A percentile compares a stretch with the other conserved stretches of the same genome.
These are phyloP conservation scores for Clarias batrachus DNA, from an alignment of 2,113 vertebrate genomes.

Conservation along the genomic window DNA sequence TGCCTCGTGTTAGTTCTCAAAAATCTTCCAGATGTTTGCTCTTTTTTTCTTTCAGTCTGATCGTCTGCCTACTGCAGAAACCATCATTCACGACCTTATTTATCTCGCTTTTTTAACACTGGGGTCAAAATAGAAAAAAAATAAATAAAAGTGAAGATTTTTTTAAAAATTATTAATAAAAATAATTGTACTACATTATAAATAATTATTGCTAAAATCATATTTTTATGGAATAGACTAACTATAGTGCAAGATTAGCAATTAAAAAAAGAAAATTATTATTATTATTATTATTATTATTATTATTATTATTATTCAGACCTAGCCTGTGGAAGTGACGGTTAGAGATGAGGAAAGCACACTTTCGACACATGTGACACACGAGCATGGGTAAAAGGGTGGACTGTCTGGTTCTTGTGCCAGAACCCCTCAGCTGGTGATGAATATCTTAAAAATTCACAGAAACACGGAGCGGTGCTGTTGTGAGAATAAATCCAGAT, in stretches of 20 bases:
- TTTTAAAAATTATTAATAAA: no score
- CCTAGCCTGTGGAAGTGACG: background rate
- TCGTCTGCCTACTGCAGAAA: background rate
- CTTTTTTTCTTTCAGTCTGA: background rate
- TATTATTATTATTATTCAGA: conserved; percentile 1
- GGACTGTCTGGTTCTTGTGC: conserved; percentile 14
- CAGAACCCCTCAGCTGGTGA: background rate
- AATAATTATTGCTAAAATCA: background rate
- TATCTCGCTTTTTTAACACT: background rate
- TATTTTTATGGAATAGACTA: background rate
- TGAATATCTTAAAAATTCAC: conserved; percentile 6
- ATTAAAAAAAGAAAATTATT: background rate
- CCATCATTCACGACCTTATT: background rate
- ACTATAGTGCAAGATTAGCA: background rate
- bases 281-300: background rate
- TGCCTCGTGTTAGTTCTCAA: background rate
- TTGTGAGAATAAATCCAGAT: conserved; percentile 4
- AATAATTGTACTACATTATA: no score
- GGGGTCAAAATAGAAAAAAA: background rate
- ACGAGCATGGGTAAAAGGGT: background rate
- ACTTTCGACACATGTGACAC: background rate
- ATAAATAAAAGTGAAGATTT: background rate
- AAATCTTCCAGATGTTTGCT: background rate
- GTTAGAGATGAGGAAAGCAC: conserved; percentile 9
- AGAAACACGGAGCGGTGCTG: background rate